Evolutionary conservation across 2,113 vertebrate species (phyloP).

Genomic region (Thamnophis sirtalis): DNA sequence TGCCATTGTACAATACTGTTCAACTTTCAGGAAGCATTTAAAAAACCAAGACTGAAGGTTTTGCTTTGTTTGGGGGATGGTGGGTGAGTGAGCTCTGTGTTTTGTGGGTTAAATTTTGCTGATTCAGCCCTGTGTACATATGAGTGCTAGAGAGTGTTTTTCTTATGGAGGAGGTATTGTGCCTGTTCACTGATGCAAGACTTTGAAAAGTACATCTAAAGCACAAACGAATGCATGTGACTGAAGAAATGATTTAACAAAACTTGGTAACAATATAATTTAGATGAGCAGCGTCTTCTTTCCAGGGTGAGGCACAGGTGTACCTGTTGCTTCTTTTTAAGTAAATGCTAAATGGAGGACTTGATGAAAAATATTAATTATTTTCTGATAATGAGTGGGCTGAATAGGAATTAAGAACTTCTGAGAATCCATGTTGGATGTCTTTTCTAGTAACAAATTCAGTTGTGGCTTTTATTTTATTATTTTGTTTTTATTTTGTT

Average conservation of each 20-base stretch:
- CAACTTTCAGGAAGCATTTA: not conserved
- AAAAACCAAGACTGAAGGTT: not conserved
- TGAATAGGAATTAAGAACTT: not conserved
- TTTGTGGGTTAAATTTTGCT: not conserved
- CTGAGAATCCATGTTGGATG: not conserved
- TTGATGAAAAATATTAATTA: not conserved
- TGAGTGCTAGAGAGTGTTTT: not conserved
- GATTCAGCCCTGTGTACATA: not conserved
- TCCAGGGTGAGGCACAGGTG: not conserved
- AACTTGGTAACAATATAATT: not conserved
- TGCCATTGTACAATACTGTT: not conserved
- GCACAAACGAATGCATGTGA: not conserved
- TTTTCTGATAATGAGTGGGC: not conserved
- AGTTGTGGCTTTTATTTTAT: not conserved
- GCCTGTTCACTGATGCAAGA: not conserved
- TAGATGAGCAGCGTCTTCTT: not conserved
- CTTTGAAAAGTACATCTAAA: not conserved
- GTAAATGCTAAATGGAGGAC: not conserved
- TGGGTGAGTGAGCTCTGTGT: not conserved
- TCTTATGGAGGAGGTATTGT: not conserved
- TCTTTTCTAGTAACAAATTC: not conserved
- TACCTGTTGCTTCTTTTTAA: not conserved
- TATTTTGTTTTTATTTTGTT: too few species aligned
- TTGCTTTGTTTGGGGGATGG: not conserved
- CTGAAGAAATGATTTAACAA: not conserved